Evolutionary conservation across 1,140 invertebrate species (phyloP).

Genomic region (Cherax destructor): DNA sequence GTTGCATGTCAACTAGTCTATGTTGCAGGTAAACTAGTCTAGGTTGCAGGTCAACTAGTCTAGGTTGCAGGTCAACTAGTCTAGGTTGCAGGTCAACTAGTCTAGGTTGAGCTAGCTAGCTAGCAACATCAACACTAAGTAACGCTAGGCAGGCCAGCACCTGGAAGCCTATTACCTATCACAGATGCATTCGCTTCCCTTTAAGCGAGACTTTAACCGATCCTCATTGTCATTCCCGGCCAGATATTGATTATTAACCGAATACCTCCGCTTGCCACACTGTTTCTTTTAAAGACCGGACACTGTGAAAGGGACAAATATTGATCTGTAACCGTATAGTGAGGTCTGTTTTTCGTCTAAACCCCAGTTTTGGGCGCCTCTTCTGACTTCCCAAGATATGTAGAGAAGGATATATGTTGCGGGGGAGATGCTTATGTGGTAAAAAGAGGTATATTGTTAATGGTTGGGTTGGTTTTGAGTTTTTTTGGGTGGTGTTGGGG

Average conservation of each 20-base stretch:
- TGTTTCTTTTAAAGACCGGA: slow-evolving; percentile 33
- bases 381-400: neutral
- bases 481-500: neutral
- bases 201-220: slow-evolving; percentile 34
- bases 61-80: no score
- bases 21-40: no score
- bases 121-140: no score
- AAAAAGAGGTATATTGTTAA: no score
- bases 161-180: neutral
- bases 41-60: no score
- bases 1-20: no score
- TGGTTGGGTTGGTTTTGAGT: neutral
- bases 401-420: neutral
- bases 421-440: no score
- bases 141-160: no score
- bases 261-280: slow-evolving; percentile 32
- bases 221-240: slow-evolving; percentile 39
- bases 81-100: no score
- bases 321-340: neutral
- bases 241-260: slow-evolving; percentile 47
- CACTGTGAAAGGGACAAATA: neutral
- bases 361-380: neutral
- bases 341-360: neutral
- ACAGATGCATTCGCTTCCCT: neutral
- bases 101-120: no score